A percentile compares a stretch with the other conserved stretches of the same genome.
Evolutionary conservation across 2,888 invertebrate species (phyloP).

Genomic region (Luffia ferchaultella): DNA sequence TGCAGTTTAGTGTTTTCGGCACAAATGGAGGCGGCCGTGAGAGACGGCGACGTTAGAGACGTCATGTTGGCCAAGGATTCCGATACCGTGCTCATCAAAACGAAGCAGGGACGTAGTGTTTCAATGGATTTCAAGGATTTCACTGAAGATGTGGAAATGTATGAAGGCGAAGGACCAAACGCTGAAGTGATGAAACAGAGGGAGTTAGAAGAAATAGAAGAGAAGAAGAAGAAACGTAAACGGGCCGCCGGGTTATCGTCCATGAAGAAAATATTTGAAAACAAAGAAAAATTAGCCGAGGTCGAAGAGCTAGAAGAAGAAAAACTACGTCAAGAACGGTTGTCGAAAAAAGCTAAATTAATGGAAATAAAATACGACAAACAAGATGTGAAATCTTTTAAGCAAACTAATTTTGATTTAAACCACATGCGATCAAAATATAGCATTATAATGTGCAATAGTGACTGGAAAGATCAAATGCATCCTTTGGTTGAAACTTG

Average conservation of each 20-base stretch:
- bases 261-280: constrained; percentile 78
- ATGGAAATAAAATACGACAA: constrained; percentile 52
- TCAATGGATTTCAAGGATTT: constrained; percentile 74
- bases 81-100: constrained; percentile 76
- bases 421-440: constrained; percentile 60
- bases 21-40: constrained; percentile 76
- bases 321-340: constrained; percentile 43
- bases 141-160: constrained; percentile 66
- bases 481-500: constrained; percentile 70
- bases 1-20: constrained; percentile 80
- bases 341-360: constrained; percentile 48
- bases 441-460: constrained; percentile 53
- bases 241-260: constrained; percentile 70
- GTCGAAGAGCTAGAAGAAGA: constrained; percentile 66
- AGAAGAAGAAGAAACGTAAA: constrained; percentile 65
- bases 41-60: constrained; percentile 79
- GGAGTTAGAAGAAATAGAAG: constrained; percentile 62
- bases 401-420: constrained; percentile 50
- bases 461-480: constrained; percentile 69
- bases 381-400: constrained; percentile 52
- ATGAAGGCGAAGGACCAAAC: constrained; percentile 75
- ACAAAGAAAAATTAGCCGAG: constrained; percentile 75
- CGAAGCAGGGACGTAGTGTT: constrained; percentile 78
- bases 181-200: constrained; percentile 70
- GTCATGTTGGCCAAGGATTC: constrained; percentile 80